Evolutionary conservation across 1,140 invertebrate species (phyloP).

Genomic region (Oreohelix idahoensis): DNA sequence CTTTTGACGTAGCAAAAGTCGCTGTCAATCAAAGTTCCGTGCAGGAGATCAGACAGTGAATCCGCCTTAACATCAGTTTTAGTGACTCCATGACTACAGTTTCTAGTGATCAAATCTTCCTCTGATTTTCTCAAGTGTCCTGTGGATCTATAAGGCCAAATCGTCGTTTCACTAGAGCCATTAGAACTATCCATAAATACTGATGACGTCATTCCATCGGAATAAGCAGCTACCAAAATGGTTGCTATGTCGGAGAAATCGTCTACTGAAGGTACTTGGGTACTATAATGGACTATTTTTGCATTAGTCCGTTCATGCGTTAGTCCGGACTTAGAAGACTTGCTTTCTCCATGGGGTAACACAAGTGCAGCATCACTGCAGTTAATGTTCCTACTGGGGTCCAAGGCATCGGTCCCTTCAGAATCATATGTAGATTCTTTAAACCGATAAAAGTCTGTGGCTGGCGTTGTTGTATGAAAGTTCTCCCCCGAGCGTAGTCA

Average conservation of each 20-base stretch:
- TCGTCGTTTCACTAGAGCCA: not conserved
- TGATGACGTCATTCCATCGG: not conserved
- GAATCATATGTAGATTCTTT: not conserved
- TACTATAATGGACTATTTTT: not conserved
- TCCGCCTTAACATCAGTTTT: not conserved
- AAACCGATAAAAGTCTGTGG: not conserved
- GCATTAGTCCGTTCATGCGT: not conserved
- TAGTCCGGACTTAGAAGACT: not conserved
- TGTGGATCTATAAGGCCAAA: not conserved
- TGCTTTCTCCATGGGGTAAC: not conserved
- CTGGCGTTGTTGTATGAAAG: not conserved
- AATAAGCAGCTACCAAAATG: not conserved
- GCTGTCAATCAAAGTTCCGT: not conserved
- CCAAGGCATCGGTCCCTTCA: not conserved
- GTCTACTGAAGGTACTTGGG: not conserved
- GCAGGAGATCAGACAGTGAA: not conserved
- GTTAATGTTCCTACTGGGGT: not conserved
- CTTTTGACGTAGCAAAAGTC: not conserved
- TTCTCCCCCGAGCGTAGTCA: slow-evolving; percentile 44
- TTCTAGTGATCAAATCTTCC: slow-evolving; percentile 9
- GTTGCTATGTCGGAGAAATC: not conserved
- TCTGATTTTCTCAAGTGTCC: not conserved
- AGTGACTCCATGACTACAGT: not conserved
- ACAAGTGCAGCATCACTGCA: not conserved
- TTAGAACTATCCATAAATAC: not conserved